phyloP scores from a whole-genome alignment of 2,797 vertebrate genomes.

The Ammospiza maritima region DNA sequence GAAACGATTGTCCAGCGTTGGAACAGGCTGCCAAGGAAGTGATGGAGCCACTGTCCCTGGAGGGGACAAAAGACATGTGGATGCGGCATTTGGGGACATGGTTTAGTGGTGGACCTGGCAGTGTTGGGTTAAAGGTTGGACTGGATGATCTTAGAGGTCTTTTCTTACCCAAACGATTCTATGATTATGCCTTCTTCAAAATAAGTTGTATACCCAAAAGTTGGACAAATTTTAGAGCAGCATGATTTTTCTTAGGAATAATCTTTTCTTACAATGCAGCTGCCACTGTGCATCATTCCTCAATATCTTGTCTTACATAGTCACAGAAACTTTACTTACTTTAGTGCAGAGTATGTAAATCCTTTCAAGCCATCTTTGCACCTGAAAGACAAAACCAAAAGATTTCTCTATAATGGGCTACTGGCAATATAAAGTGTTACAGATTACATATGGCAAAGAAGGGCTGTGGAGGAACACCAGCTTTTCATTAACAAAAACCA shows the following conservation, averaged over 20 bases:
- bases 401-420: neutral
- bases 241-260: neutral
- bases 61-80: neutral
- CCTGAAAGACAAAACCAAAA: slow-evolving; percentile 78
- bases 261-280: neutral
- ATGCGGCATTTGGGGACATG: neutral
- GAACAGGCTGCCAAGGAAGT: neutral
- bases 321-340: slow-evolving; percentile 82
- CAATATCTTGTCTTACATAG: neutral
- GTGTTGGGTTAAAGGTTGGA: neutral
- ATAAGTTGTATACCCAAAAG: neutral
- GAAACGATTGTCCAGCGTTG: neutral
- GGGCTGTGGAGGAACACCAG: neutral
- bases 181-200: neutral
- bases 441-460: neutral
- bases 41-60: accelerated
- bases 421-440: neutral
- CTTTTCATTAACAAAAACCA: neutral
- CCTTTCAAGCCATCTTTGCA: slow-evolving; percentile 96
- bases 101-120: neutral
- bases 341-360: slow-evolving; percentile 94
- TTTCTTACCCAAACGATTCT: neutral
- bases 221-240: neutral
- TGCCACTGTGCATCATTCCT: neutral
- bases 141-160: neutral